A percentile compares a stretch with the other conserved stretches of the same genome.
Conservation (phyloP, 1,140 invertebrate genomes). For the Saccostrea cuccullata region DNA sequence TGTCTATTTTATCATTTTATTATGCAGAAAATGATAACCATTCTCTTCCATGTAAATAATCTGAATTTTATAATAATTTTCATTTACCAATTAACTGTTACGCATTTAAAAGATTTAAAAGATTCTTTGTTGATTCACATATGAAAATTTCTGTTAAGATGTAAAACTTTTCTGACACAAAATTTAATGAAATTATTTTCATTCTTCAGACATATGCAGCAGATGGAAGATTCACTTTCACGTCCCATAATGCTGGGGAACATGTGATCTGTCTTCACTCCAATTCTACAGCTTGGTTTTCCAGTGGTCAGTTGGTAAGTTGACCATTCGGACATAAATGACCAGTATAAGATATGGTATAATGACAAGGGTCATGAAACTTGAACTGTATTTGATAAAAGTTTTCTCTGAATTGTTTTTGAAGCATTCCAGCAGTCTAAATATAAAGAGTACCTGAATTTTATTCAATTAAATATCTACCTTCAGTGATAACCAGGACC, state of each 20-base stretch:
- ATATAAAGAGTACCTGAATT: too few species aligned
- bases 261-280: constrained; percentile 99
- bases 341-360: neutral
- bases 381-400: neutral
- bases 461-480: too few species aligned
- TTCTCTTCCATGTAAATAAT: too few species aligned
- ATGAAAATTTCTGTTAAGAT: too few species aligned
- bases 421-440: neutral
- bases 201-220: constrained; percentile 88
- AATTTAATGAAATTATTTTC: constrained; percentile 41
- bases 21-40: too few species aligned
- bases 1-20: too few species aligned
- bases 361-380: neutral
- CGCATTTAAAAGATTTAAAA: too few species aligned
- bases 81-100: too few species aligned
- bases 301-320: constrained; percentile 63
- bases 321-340: neutral
- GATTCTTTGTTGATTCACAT: too few species aligned
- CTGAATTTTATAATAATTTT: too few species aligned
- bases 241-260: constrained; percentile 97
- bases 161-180: neutral
- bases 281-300: constrained; percentile 86
- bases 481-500: too few species aligned
- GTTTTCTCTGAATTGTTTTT: neutral
- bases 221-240: constrained; percentile 97